These are phyloP conservation scores for Lottia gigantea DNA, from an alignment of 2,888 invertebrate genomes.

Conservation along the genomic window DNA sequence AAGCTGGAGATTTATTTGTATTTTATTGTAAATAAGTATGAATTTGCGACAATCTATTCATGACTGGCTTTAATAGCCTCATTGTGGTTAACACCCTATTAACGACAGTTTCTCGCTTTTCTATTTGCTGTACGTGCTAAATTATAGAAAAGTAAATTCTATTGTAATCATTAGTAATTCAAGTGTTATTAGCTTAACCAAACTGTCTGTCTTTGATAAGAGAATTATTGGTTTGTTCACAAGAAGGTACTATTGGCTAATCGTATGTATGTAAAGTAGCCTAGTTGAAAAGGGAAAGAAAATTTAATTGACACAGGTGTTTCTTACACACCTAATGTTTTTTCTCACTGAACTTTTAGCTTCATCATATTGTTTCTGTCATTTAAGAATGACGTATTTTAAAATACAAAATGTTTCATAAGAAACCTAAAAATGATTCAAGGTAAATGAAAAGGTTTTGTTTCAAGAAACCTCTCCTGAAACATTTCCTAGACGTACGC, in stretches of 20 bases:
- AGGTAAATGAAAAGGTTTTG: no score
- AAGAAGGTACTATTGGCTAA: not conserved
- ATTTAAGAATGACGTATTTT: no score
- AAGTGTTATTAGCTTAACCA: not conserved
- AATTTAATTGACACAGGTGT: conserved; percentile 7
- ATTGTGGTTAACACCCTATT: conserved; percentile 10
- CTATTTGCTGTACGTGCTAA: conserved; percentile 4
- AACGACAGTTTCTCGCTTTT: not conserved
- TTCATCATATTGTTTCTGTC: no score
- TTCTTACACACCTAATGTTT: no score
- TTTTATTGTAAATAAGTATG: not conserved
- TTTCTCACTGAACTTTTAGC: no score
- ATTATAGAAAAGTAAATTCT: conserved; percentile 3
- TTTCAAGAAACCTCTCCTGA: no score
- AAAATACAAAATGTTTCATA: no score
- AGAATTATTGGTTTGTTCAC: not conserved
- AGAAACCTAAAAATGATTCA: no score
- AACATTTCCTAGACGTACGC: no score
- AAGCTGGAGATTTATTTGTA: not conserved
- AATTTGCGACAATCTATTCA: conserved; percentile 1
- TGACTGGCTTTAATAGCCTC: not conserved
- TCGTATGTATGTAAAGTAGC: conserved; percentile 10
- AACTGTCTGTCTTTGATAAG: not conserved
- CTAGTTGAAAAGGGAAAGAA: conserved; percentile 1
- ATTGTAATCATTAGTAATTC: not conserved